phyloP scores from a whole-genome alignment of 2,113 vertebrate species.

The Dinomys branickii region DNA sequence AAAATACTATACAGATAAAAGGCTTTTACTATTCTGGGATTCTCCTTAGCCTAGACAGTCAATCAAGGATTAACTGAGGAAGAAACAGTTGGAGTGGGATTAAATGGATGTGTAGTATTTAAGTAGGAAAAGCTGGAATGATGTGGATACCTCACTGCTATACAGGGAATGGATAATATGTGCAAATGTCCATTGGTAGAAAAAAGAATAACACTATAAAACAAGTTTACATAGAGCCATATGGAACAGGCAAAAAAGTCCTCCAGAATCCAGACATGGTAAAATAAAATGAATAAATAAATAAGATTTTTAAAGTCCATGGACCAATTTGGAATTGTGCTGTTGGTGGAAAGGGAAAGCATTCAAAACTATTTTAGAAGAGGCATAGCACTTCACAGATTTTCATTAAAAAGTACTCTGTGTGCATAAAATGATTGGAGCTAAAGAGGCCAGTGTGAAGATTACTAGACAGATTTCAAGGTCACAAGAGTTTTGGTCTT shows the following conservation, averaged over 20 bases:
- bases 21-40: not conserved
- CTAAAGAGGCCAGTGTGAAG: not conserved
- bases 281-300: too few relatives aligned
- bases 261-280: not conserved
- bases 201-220: not conserved
- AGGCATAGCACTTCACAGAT: not conserved
- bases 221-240: not conserved
- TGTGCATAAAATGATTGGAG: not conserved
- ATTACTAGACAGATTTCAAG: not conserved
- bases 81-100: constrained; percentile 7
- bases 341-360: not conserved
- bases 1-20: not conserved
- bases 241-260: not conserved
- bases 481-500: not conserved
- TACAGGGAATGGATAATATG: not conserved
- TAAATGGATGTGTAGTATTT: not conserved
- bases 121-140: not conserved
- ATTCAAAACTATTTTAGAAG: not conserved
- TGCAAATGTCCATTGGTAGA: not conserved
- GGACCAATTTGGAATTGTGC: not conserved
- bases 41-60: not conserved
- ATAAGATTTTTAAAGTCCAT: not conserved
- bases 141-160: not conserved
- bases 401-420: not conserved
- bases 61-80: not conserved